Percentiles rank a stretch among this genome's conserved stretches.
These are phyloP conservation scores for Orussus abietinus DNA, from an alignment of 1,140 invertebrate genomes.

Conservation along the genomic window DNA sequence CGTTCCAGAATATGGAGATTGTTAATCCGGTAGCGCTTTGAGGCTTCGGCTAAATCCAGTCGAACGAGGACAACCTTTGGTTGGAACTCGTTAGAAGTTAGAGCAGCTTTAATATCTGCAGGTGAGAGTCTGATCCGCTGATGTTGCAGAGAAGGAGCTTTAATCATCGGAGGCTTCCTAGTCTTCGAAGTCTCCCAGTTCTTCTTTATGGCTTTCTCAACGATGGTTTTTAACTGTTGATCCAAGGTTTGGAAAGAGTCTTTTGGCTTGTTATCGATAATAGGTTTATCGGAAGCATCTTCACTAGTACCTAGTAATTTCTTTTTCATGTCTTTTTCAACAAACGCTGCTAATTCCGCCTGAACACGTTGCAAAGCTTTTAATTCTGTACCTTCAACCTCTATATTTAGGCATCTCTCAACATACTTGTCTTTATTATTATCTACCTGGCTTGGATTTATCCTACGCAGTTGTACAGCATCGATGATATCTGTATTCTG, in stretches of 20 bases:
- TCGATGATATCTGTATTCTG: constrained; percentile 46
- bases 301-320: constrained; percentile 18
- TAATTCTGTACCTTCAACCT: constrained; percentile 42
- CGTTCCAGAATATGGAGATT: constrained; percentile 18
- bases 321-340: constrained; percentile 39
- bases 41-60: constrained; percentile 28
- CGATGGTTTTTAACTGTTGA: constrained; percentile 39
- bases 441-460: constrained; percentile 26
- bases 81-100: constrained; percentile 37
- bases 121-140: constrained; percentile 27
- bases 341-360: constrained; percentile 34
- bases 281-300: neutral
- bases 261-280: constrained; percentile 7
- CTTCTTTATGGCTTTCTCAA: constrained; percentile 41
- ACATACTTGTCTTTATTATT: constrained; percentile 27
- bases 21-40: constrained; percentile 23
- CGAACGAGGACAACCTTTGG: constrained; percentile 37
- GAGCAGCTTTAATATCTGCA: constrained; percentile 30
- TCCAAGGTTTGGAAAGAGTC: constrained; percentile 32
- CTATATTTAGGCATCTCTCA: constrained; percentile 44
- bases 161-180: neutral
- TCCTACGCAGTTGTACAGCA: constrained; percentile 39
- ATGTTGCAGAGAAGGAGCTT: too few relatives aligned
- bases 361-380: constrained; percentile 36
- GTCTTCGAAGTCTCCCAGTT: constrained; percentile 36